Conservation (phyloP, 2,797 vertebrate species). For the Malacoraja senta region DNA sequence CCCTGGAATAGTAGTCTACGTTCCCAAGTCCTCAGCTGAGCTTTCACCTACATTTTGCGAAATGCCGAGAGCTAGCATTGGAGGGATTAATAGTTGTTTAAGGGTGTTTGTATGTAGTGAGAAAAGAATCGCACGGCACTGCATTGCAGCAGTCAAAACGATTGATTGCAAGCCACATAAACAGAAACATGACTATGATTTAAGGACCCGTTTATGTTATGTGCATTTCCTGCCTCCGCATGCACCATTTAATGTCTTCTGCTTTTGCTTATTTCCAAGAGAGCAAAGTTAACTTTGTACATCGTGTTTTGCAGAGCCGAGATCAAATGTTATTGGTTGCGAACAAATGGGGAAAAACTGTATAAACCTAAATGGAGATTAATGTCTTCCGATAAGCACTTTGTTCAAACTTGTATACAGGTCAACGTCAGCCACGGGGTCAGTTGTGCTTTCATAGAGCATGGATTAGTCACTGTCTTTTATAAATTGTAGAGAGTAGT, state of each 20-base stretch:
- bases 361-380: slow-evolving; percentile 16
- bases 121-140: background rate
- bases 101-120: background rate
- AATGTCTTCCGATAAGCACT: background rate
- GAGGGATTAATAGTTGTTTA: background rate
- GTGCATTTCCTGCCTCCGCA: background rate
- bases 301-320: background rate
- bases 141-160: background rate
- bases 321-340: background rate
- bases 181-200: background rate
- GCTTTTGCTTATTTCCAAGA: background rate
- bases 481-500: background rate
- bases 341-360: background rate
- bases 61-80: background rate
- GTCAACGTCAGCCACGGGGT: background rate
- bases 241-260: background rate
- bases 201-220: background rate
- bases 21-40: background rate
- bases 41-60: background rate
- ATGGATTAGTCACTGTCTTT: background rate
- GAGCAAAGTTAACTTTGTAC: background rate
- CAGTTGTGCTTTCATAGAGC: slow-evolving; percentile 8
- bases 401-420: slow-evolving; percentile 21
- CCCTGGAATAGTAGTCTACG: background rate
- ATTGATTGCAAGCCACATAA: background rate